Percentiles rank a stretch among this genome's conserved stretches.
Evolutionary conservation across 2,888 invertebrate species (phyloP).

Genomic region (Anoncus sp.): DNA sequence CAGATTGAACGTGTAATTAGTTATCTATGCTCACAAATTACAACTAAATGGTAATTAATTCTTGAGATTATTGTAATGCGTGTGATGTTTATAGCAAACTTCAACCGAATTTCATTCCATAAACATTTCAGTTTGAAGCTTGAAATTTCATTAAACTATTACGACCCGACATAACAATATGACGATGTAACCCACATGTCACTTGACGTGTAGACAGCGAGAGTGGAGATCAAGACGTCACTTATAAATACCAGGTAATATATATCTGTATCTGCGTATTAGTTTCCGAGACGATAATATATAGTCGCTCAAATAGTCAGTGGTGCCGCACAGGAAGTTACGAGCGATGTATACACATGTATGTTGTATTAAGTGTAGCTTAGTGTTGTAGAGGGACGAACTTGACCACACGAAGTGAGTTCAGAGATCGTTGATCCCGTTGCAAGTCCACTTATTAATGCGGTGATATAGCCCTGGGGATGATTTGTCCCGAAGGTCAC

Average conservation of each 20-base stretch:
- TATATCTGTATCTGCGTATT: constrained; percentile 1
- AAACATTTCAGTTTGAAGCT: background rate
- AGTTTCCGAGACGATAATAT: constrained; percentile 5
- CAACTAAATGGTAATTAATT: background rate
- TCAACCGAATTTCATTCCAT: background rate
- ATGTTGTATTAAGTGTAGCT: constrained; percentile 13
- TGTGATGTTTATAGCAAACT: background rate
- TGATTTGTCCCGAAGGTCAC: constrained; percentile 53
- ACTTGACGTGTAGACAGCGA: background rate
- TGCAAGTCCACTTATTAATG: constrained; percentile 31
- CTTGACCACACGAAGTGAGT: constrained; percentile 62
- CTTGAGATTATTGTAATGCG: background rate
- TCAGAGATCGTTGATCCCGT: constrained; percentile 64
- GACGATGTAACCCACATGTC: background rate
- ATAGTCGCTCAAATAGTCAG: constrained; percentile 41
- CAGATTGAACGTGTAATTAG: background rate
- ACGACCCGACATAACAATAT: background rate
- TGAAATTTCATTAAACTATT: background rate
- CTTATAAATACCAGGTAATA: background rate
- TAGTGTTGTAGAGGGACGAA: constrained; percentile 41
- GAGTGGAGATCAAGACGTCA: constrained; percentile 1
- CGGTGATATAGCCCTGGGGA: constrained; percentile 45
- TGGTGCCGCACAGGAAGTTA: constrained; percentile 35
- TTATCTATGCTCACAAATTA: background rate
- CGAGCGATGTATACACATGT: constrained; percentile 3